phyloP scores from a whole-genome alignment of 92 coral and sea anemone genomes.

The Actinernus sp. region DNA sequence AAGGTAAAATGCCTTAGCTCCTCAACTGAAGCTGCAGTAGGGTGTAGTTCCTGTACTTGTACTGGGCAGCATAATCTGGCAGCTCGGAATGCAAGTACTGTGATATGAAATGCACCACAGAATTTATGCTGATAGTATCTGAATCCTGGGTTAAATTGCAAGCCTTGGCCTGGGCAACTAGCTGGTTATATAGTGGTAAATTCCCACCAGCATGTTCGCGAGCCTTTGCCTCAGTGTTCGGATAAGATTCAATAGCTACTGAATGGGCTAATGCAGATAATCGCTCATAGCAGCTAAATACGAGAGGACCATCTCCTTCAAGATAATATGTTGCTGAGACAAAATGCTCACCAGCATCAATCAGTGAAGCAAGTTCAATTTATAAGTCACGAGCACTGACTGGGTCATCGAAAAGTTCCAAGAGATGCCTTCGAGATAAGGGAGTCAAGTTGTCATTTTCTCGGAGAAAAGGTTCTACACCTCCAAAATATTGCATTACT shows the following conservation, averaged over 20 bases:
- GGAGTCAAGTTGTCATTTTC: constrained; percentile 36
- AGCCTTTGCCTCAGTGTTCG: constrained; percentile 36
- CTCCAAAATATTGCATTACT: constrained; percentile 47
- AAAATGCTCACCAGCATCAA: constrained; percentile 49
- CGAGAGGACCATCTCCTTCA: constrained; percentile 44
- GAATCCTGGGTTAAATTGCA: constrained; percentile 26
- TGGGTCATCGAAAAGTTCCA: constrained; percentile 53
- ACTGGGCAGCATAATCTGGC: constrained; percentile 39
- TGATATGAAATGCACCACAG: constrained; percentile 8
- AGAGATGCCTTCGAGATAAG: constrained; percentile 11
- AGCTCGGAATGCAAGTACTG: constrained; percentile 29
- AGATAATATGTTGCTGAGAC: constrained; percentile 48
- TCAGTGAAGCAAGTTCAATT: constrained; percentile 57
- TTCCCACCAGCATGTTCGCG: constrained; percentile 22
- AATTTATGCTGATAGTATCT: constrained; percentile 11
- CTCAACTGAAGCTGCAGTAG: constrained; percentile 22
- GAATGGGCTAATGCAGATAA: constrained; percentile 42
- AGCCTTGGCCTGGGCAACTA: constrained; percentile 56
- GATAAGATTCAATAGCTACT: constrained; percentile 41
- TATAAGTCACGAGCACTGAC: constrained; percentile 37
- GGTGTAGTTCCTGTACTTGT: constrained; percentile 23
- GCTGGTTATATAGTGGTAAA: constrained; percentile 7
- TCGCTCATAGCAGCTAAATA: constrained; percentile 35
- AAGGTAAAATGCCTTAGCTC: constrained; percentile 28
- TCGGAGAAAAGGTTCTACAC: constrained; percentile 36